phyloP scores from a whole-genome alignment of 2,797 vertebrate species.

The Salmo trutta region DNA sequence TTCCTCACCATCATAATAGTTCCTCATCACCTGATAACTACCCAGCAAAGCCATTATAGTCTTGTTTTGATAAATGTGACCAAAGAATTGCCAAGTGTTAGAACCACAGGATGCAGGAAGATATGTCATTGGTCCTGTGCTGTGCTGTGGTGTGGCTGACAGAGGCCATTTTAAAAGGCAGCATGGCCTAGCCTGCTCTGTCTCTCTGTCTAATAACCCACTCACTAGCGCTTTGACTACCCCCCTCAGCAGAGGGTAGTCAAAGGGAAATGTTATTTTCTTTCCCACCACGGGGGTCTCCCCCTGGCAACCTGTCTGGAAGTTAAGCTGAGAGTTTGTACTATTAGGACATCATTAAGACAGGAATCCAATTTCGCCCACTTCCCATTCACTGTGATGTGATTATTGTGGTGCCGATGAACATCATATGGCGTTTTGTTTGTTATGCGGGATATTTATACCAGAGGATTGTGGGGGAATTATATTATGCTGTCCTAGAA shows the following conservation, averaged over 20 bases:
- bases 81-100: neutral
- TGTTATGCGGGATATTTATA: conserved; percentile 14
- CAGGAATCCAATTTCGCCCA: conserved; percentile 71
- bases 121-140: conserved; percentile 19
- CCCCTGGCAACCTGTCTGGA: conserved; percentile 59
- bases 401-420: conserved; percentile 68
- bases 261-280: conserved; percentile 69
- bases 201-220: conserved; percentile 44
- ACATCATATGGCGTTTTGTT: conserved; percentile 47
- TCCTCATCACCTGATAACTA: conserved; percentile 7
- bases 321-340: conserved; percentile 60
- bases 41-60: conserved; percentile 1
- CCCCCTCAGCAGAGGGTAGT: conserved; percentile 45
- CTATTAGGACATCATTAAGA: conserved; percentile 74
- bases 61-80: neutral
- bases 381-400: conserved; percentile 62
- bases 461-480: no score
- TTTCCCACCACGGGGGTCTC: conserved; percentile 65
- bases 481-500: no score
- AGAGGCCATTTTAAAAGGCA: conserved; percentile 42
- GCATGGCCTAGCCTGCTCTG: conserved; percentile 3
- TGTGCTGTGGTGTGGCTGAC: conserved; percentile 23
- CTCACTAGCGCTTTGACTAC: conserved; percentile 50
- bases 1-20: neutral
- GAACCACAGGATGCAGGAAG: neutral